phyloP scores from a whole-genome alignment of 2,113 vertebrate genomes.

The Cercopithecus mona region DNA sequence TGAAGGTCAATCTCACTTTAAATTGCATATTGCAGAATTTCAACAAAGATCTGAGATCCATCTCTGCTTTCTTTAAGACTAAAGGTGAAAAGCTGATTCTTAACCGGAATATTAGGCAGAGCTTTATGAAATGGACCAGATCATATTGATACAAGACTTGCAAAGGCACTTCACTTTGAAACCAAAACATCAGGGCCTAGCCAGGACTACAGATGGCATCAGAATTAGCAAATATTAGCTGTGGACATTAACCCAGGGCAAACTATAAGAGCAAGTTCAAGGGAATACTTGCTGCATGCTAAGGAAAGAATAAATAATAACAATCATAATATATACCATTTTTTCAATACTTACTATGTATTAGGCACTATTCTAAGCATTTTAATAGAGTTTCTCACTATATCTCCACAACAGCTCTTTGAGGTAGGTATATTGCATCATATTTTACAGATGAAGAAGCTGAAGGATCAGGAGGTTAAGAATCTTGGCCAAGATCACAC shows the following conservation, averaged over 20 bases:
- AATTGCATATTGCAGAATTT: conserved; percentile 78
- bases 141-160: conserved; percentile 34
- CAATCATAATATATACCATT: neutral
- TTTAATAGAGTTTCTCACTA: neutral
- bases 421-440: neutral
- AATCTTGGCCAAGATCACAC: conserved; percentile 1
- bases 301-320: neutral
- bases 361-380: neutral
- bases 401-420: neutral
- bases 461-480: neutral
- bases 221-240: conserved; percentile 10
- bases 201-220: neutral
- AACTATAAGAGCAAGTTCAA: neutral
- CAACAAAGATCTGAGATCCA: conserved; percentile 64
- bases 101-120: conserved; percentile 29
- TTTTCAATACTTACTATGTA: neutral
- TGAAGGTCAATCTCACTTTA: conserved; percentile 86
- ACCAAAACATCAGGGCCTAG: conserved; percentile 2
- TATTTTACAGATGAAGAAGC: conserved; percentile 3
- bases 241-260: neutral
- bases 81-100: conserved; percentile 62
- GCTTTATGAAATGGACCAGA: conserved; percentile 60
- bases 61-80: conserved; percentile 65
- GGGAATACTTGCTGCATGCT: neutral
- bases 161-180: conserved; percentile 52